A percentile compares a stretch with the other conserved stretches of the same genome.
Conservation (phyloP, 2,888 invertebrate species). For the Protodeltote pygarga region DNA sequence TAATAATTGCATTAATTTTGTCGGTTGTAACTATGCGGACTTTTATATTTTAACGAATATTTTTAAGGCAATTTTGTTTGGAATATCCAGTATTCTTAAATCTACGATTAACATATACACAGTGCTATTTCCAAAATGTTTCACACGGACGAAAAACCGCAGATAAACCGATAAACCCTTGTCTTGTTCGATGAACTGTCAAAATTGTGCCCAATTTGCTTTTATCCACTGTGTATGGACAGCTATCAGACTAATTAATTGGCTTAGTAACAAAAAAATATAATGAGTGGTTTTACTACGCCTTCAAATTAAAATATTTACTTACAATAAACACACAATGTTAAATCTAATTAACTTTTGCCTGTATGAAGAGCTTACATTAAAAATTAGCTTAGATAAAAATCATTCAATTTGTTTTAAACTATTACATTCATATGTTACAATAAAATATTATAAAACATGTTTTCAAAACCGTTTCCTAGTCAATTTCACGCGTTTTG, state of each 20-base stretch:
- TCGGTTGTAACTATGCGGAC: not conserved
- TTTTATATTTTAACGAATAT: not conserved
- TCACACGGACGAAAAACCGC: conserved; percentile 50
- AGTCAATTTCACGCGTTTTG: conserved; percentile 47
- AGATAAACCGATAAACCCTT: conserved; percentile 55
- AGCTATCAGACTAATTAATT: conserved; percentile 46
- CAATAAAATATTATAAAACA: conserved; percentile 28
- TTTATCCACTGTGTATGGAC: conserved; percentile 37
- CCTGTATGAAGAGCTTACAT: no score
- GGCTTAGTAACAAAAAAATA: conserved; percentile 19
- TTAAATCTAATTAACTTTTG: no score
- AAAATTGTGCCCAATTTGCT: conserved; percentile 51
- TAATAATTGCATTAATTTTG: no score
- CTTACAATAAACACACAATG: no score
- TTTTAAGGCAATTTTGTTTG: no score
- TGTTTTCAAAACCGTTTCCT: conserved; percentile 37
- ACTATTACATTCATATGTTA: conserved; percentile 4
- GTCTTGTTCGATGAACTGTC: conserved; percentile 55
- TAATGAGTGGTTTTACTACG: conserved; percentile 10
- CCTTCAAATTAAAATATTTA: no score
- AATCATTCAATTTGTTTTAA: no score
- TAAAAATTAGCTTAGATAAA: no score
- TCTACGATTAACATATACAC: conserved; percentile 7
- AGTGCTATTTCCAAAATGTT: conserved; percentile 53
- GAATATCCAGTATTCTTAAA: conserved; percentile 16